These are phyloP conservation scores for Varecia variegata DNA, from an alignment of 2,797 vertebrate species.

Conservation along the genomic window DNA sequence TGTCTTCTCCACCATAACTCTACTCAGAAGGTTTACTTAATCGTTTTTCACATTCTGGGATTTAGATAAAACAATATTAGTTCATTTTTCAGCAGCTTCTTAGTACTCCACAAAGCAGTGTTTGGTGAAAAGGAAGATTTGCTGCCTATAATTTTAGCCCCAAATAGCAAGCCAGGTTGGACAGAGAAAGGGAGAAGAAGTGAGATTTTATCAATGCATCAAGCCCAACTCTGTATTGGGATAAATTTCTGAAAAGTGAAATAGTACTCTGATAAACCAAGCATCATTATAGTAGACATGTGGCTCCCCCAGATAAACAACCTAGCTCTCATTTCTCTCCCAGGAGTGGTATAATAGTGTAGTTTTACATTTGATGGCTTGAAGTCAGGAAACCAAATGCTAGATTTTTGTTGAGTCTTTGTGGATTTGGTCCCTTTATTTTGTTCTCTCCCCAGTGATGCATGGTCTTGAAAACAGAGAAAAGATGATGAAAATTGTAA, in stretches of 20 bases:
- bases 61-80: background rate
- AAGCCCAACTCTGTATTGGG: background rate
- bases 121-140: background rate
- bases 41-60: background rate
- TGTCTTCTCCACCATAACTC: background rate
- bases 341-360: background rate
- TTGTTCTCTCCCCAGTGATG: background rate
- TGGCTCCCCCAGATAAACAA: conserved; percentile 24
- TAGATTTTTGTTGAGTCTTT: conserved; percentile 25
- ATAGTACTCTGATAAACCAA: background rate
- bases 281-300: background rate
- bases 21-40: background rate
- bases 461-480: conserved; percentile 1
- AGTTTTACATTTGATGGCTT: background rate
- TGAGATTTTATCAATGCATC: background rate
- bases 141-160: background rate
- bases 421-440: background rate
- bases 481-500: conserved; percentile 51
- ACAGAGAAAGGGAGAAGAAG: background rate
- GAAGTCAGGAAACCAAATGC: background rate
- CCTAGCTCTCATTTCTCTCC: background rate
- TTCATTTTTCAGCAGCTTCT: conserved; percentile 3
- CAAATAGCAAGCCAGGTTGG: background rate
- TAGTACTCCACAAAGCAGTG: background rate
- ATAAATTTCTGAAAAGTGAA: conserved; percentile 11